phyloP scores from a whole-genome alignment of 2,888 invertebrate genomes.

The Dinocampus coccinellae region DNA sequence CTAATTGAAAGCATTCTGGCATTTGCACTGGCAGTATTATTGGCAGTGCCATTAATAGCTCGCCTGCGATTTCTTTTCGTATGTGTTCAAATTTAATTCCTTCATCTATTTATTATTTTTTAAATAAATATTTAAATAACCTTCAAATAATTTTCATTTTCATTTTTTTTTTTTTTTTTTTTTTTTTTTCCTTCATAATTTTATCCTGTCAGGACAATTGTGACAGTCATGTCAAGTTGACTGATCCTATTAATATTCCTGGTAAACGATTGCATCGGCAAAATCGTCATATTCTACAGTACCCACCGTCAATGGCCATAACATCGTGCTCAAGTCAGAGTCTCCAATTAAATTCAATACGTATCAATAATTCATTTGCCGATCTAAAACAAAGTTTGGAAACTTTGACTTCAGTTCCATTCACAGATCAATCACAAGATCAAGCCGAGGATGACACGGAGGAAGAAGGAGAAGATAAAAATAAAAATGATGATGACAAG shows the following conservation, averaged over 20 bases:
- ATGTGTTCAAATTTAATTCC: not conserved
- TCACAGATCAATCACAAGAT: not conserved
- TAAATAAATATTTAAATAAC: not conserved
- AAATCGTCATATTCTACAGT: constrained; percentile 1
- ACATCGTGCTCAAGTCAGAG: constrained; percentile 9
- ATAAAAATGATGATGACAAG: not conserved
- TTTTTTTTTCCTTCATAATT: not conserved
- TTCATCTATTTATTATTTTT: not conserved
- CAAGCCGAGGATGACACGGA: not conserved
- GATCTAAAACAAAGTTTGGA: not conserved
- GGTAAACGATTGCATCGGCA: not conserved
- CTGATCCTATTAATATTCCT: not conserved
- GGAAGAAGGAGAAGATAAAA: not conserved
- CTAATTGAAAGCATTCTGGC: constrained; percentile 58
- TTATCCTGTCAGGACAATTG: not conserved
- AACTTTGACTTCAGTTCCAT: not conserved
- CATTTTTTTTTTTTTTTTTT: not conserved
- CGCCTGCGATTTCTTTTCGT: constrained; percentile 51
- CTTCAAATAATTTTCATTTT: not conserved
- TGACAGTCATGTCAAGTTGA: not conserved
- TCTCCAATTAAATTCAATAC: not conserved
- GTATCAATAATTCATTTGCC: not conserved
- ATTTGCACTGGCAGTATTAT: constrained; percentile 53
- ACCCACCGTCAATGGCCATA: not conserved
- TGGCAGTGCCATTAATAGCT: constrained; percentile 58